Conservation (phyloP, 2,113 vertebrate genomes). For the Atractosteus spatula region DNA sequence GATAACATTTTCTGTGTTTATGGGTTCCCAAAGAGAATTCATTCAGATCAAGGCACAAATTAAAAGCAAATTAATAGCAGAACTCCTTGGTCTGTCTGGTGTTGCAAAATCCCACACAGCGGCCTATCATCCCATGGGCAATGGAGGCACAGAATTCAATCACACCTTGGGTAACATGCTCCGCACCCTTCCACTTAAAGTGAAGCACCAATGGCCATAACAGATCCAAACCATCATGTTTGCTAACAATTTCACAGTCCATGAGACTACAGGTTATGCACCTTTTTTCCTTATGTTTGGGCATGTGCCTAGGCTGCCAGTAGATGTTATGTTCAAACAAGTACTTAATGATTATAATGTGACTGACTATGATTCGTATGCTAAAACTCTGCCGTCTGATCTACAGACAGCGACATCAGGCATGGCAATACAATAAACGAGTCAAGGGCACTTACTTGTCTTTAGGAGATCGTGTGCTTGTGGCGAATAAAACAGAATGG, state of each 20-base stretch:
- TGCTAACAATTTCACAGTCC: constrained; percentile 24
- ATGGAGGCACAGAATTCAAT: constrained; percentile 29
- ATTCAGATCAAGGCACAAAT: constrained; percentile 23
- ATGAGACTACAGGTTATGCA: constrained; percentile 24
- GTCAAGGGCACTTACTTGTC: constrained; percentile 17
- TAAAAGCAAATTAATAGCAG: constrained; percentile 17
- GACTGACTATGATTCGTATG: constrained; percentile 30
- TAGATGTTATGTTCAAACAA: constrained; percentile 27
- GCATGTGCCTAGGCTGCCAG: constrained; percentile 4
- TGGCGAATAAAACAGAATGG: constrained; percentile 26
- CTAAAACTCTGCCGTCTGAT: neutral
- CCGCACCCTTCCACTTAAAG: constrained; percentile 15
- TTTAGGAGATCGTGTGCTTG: constrained; percentile 25
- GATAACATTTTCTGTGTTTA: constrained; percentile 9
- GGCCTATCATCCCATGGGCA: constrained; percentile 27
- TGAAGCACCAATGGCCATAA: constrained; percentile 24
- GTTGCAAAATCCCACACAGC: constrained; percentile 24
- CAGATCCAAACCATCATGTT: constrained; percentile 26
- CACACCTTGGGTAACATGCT: constrained; percentile 24
- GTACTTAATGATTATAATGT: constrained; percentile 29
- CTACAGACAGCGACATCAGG: constrained; percentile 31
- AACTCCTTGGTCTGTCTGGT: constrained; percentile 5
- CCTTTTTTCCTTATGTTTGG: constrained; percentile 35
- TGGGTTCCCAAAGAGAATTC: constrained; percentile 9
- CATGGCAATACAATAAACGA: constrained; percentile 21